Evolutionary conservation across 53 echinoderm and acorn worm genomes (phyloP).

Genomic region (Paelopatides confundens): DNA sequence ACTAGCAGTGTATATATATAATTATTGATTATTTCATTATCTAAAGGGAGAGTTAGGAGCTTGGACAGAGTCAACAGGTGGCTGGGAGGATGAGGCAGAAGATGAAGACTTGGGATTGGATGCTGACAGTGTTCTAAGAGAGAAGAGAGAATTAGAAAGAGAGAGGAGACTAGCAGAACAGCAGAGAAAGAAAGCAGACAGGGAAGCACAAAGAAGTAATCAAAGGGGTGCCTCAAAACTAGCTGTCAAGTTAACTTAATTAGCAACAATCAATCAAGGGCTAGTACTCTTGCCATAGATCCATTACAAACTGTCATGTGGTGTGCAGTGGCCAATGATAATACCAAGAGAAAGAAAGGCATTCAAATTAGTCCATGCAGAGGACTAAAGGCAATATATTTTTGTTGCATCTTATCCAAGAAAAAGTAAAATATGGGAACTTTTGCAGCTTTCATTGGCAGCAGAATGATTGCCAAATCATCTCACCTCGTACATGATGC

Average conservation of each 20-base stretch:
- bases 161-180: conserved; percentile 65
- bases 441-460: not conserved
- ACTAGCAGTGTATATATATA: too few relatives aligned
- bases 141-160: conserved; percentile 70
- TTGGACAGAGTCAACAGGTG: conserved; percentile 58
- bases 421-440: too few relatives aligned
- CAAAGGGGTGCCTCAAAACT: conserved; percentile 55
- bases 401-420: too few relatives aligned
- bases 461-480: too few relatives aligned
- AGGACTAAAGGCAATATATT: not conserved
- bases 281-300: not conserved
- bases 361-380: too few relatives aligned
- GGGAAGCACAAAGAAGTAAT: conserved; percentile 52
- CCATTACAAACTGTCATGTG: too few relatives aligned
- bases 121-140: conserved; percentile 61
- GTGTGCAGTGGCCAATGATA: too few relatives aligned
- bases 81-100: conserved; percentile 71
- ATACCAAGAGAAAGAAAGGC: too few relatives aligned
- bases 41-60: conserved; percentile 64
- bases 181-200: conserved; percentile 71
- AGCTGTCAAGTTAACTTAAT: conserved; percentile 68
- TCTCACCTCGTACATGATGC: too few relatives aligned
- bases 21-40: too few relatives aligned
- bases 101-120: conserved; percentile 66
- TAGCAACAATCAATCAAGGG: not conserved